A percentile compares a stretch with the other conserved stretches of the same genome.
Evolutionary conservation across 1,140 invertebrate species (phyloP).

Genomic region (Fopius arisanus): DNA sequence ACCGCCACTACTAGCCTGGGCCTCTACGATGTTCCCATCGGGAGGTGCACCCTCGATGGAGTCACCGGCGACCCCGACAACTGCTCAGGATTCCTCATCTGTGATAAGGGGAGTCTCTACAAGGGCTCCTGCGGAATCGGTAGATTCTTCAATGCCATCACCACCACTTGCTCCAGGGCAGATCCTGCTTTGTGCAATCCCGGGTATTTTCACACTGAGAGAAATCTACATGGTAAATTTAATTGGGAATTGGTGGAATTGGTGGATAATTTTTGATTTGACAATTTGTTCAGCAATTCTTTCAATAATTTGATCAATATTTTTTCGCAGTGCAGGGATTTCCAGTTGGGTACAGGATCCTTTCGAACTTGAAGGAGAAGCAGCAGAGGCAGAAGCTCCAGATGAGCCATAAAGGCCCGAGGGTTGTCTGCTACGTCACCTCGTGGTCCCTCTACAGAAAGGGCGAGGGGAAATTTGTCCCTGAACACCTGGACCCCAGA

Average conservation of each 20-base stretch:
- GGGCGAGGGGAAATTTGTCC: constrained; percentile 82
- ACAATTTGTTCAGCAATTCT: too few species aligned
- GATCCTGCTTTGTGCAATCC: constrained; percentile 49
- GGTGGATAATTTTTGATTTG: too few species aligned
- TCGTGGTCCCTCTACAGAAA: constrained; percentile 89
- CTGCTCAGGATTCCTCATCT: constrained; percentile 74
- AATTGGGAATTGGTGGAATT: too few species aligned
- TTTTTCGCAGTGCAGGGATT: constrained; percentile 31
- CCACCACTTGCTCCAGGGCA: constrained; percentile 44
- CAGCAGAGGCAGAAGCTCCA: constrained; percentile 45
- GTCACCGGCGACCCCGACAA: constrained; percentile 70
- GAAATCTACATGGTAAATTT: too few species aligned
- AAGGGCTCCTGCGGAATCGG: constrained; percentile 52
- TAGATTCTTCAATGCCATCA: constrained; percentile 45
- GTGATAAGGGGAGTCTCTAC: constrained; percentile 64
- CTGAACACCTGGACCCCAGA: constrained; percentile 80
- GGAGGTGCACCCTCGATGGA: constrained; percentile 63
- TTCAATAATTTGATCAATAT: too few species aligned
- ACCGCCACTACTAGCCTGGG: constrained; percentile 68
- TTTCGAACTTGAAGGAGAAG: constrained; percentile 37
- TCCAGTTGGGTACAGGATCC: constrained; percentile 8
- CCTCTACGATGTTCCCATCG: constrained; percentile 41
- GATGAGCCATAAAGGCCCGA: constrained; percentile 49
- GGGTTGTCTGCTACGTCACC: constrained; percentile 86
- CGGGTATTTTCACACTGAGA: too few species aligned